phyloP scores from a whole-genome alignment of 2,113 vertebrate species.

The Halichoerus grypus region DNA sequence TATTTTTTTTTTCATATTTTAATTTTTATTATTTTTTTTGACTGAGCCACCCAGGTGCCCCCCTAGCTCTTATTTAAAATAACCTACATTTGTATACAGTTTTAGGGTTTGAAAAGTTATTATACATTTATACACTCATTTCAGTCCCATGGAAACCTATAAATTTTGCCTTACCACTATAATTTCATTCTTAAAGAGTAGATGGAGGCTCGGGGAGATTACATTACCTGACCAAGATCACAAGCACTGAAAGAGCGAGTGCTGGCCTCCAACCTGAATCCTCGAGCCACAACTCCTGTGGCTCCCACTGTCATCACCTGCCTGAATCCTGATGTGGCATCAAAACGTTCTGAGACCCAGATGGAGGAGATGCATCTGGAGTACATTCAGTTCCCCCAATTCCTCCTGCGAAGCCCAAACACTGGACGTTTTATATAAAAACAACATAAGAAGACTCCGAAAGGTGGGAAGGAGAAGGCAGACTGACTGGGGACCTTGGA shows the following conservation, averaged over 20 bases:
- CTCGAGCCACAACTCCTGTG: background rate
- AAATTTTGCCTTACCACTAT: background rate
- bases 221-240: background rate
- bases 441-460: background rate
- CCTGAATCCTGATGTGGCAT: background rate
- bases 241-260: fast-evolving
- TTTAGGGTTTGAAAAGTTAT: background rate
- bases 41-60: too few relatives aligned
- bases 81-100: background rate
- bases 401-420: background rate
- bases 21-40: too few relatives aligned
- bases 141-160: background rate
- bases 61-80: slow-evolving; percentile 14
- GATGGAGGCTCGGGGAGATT: background rate
- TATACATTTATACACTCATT: slow-evolving; percentile 21
- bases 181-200: background rate
- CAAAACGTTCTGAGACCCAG: background rate
- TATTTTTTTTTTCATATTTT: background rate
- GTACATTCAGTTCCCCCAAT: background rate
- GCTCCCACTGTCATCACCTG: background rate
- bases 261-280: background rate
- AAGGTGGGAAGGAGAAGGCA: background rate
- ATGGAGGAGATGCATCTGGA: background rate
- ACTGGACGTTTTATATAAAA: background rate
- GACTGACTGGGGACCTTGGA: background rate